Evolutionary conservation across 2,797 vertebrate genomes (phyloP).

Genomic region (Micromesistius poutassou): DNA sequence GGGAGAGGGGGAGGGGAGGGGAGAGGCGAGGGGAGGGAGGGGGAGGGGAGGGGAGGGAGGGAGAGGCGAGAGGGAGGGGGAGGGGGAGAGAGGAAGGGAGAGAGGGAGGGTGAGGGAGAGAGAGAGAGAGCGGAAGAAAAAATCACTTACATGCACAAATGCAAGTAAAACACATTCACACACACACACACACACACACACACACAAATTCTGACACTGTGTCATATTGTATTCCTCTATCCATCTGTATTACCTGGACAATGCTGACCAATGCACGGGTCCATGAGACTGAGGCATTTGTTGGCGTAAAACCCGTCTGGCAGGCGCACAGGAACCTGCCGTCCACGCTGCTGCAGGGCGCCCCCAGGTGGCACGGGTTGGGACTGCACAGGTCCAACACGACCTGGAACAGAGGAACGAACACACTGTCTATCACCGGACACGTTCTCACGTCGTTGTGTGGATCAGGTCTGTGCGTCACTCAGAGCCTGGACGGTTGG

Average conservation of each 20-base stretch:
- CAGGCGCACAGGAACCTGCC: conserved; percentile 71
- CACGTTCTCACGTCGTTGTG: not conserved
- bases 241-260: conserved; percentile 66
- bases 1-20: not conserved
- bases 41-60: not conserved
- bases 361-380: conserved; percentile 76
- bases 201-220: not conserved
- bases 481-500: no score
- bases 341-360: conserved; percentile 62
- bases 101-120: not conserved
- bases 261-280: conserved; percentile 66
- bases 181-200: conserved; percentile 8
- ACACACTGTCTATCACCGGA: not conserved
- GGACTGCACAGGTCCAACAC: conserved; percentile 69
- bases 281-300: conserved; percentile 66
- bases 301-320: conserved; percentile 72
- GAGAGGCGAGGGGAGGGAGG: not conserved
- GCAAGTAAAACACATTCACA: not conserved
- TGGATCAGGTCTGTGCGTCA: not conserved
- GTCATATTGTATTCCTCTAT: not conserved
- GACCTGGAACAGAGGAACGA: conserved; percentile 46
- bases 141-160: no score
- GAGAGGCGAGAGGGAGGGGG: not conserved
- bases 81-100: not conserved
- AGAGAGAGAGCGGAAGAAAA: not conserved